phyloP scores from a whole-genome alignment of 2,888 invertebrate genomes.

The Drosophila siamana region DNA sequence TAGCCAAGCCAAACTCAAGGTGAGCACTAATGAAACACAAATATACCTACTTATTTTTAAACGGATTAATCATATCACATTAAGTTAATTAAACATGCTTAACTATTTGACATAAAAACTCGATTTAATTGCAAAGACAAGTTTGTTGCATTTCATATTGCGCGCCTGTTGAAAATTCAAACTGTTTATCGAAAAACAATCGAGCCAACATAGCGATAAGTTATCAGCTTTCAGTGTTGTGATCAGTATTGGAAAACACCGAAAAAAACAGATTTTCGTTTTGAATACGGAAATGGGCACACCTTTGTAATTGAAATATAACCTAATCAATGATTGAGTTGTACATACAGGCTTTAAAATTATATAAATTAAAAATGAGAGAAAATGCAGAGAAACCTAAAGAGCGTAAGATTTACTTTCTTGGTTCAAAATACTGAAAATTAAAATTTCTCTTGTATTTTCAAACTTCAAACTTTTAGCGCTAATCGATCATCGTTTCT shows the following conservation, averaged over 20 bases:
- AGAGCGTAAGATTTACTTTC: too few species aligned
- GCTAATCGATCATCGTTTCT: too few species aligned
- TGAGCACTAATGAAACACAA: neutral
- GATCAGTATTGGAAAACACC: conserved; percentile 16
- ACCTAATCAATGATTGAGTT: neutral
- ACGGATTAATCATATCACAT: neutral
- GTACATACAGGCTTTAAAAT: too few species aligned
- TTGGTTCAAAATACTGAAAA: too few species aligned
- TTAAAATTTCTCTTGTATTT: too few species aligned
- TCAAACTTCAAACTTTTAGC: too few species aligned
- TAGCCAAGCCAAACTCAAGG: conserved; percentile 15
- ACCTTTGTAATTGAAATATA: neutral
- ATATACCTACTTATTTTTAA: neutral
- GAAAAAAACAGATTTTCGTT: neutral
- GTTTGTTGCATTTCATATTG: neutral
- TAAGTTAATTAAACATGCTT: neutral
- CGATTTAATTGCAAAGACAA: neutral
- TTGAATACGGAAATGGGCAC: neutral
- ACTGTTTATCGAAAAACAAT: conserved; percentile 7
- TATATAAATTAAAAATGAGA: too few species aligned
- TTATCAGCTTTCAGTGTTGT: neutral
- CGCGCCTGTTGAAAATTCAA: neutral
- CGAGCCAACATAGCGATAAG: neutral
- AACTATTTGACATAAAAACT: neutral
- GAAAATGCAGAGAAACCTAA: too few species aligned